Conservation (phyloP, 92 coral and sea anemone species). For the Epizoanthus scotinus region DNA sequence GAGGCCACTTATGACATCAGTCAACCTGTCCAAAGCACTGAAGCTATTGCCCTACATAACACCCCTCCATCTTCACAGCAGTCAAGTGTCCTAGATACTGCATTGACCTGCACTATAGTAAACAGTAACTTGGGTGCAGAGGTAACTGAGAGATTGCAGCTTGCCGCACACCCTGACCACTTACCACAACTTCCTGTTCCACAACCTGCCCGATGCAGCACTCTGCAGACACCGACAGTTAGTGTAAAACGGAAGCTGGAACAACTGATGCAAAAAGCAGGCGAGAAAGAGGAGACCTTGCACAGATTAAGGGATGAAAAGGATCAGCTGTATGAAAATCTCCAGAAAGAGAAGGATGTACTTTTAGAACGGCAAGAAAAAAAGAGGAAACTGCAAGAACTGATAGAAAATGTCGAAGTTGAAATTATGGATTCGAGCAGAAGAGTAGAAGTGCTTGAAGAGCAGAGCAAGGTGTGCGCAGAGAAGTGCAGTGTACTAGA, state of each 20-base stretch:
- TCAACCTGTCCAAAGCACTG: no score
- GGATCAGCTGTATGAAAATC: background rate
- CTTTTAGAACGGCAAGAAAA: constrained; percentile 11
- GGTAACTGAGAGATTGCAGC: background rate
- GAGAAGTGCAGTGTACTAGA: background rate
- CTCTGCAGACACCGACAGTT: background rate
- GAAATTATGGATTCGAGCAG: constrained; percentile 1
- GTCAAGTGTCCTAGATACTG: background rate
- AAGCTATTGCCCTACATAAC: no score
- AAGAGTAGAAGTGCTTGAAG: background rate
- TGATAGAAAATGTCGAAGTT: background rate
- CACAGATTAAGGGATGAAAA: background rate
- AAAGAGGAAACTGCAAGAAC: background rate
- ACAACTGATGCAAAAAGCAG: constrained; percentile 1
- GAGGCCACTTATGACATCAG: no score
- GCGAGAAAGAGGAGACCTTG: constrained; percentile 15
- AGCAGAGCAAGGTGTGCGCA: background rate
- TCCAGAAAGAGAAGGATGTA: constrained; percentile 5
- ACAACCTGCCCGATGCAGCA: background rate
- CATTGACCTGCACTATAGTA: background rate
- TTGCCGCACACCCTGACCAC: constrained; percentile 2
- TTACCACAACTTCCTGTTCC: background rate
- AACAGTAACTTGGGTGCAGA: background rate
- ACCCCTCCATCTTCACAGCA: background rate
- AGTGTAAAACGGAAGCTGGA: constrained; percentile 25